A percentile compares a stretch with the other conserved stretches of the same genome.
Evolutionary conservation across 2,113 vertebrate genomes (phyloP).

Genomic region (Pseudolaguvia tuberculata): DNA sequence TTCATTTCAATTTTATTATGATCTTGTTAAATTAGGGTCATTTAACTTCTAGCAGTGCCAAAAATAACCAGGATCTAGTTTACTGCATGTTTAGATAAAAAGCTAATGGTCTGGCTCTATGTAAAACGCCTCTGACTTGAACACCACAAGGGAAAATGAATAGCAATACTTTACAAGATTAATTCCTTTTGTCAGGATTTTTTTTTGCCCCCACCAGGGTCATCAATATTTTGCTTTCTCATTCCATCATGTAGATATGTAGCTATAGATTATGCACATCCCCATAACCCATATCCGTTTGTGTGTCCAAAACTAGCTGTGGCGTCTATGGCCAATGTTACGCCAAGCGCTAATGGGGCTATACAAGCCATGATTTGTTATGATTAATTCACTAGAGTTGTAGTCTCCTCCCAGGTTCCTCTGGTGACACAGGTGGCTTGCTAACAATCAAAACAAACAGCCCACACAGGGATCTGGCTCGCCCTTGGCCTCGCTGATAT

Average conservation of each 20-base stretch:
- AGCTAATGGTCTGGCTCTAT: slow-evolving; percentile 23
- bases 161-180: slow-evolving; percentile 10
- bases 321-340: slow-evolving; percentile 8
- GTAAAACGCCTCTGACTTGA: slow-evolving; percentile 21
- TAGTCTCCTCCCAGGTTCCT: slow-evolving; percentile 34
- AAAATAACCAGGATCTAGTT: slow-evolving; percentile 27
- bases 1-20: neutral
- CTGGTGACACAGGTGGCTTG: slow-evolving; percentile 42
- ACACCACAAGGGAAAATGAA: neutral
- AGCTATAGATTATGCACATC: slow-evolving; percentile 5
- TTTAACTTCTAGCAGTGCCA: neutral
- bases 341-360: slow-evolving; percentile 27
- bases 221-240: slow-evolving; percentile 5
- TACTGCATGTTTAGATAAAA: slow-evolving; percentile 45
- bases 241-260: slow-evolving; percentile 32
- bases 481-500: slow-evolving; percentile 46
- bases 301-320: slow-evolving; percentile 17
- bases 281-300: slow-evolving; percentile 26
- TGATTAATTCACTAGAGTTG: slow-evolving; percentile 38
- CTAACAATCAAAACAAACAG: slow-evolving; percentile 38
- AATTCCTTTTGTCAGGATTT: neutral
- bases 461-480: slow-evolving; percentile 28
- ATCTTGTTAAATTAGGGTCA: slow-evolving; percentile 4
- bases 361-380: slow-evolving; percentile 27
- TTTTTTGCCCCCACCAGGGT: slow-evolving; percentile 1